A percentile compares a stretch with the other conserved stretches of the same genome.
phyloP scores from a whole-genome alignment of 2,888 invertebrate species.

The Elmis aenea region DNA sequence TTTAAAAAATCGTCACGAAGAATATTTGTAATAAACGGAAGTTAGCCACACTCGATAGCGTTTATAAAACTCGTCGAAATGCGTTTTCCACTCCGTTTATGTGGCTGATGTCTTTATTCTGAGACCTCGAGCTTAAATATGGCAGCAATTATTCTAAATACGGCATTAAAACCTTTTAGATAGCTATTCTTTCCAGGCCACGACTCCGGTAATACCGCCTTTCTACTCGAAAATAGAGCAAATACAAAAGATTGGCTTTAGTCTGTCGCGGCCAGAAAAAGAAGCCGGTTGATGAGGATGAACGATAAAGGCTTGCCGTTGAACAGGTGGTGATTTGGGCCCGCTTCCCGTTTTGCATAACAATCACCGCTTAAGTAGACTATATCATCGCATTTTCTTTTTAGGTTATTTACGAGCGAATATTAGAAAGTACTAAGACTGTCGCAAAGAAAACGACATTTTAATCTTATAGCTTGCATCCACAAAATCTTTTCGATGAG shows the following conservation, averaged over 20 bases:
- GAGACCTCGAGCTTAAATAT: conserved; percentile 45
- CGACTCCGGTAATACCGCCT: conserved; percentile 43
- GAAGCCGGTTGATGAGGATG: conserved; percentile 46
- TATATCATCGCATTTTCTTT: conserved; percentile 45
- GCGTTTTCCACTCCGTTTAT: conserved; percentile 18
- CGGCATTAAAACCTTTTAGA: conserved; percentile 48
- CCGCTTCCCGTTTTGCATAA: conserved; percentile 47
- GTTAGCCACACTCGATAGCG: too few species aligned
- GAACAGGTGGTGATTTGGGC: conserved; percentile 47
- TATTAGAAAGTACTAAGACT: conserved; percentile 48
- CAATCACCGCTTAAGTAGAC: conserved; percentile 47
- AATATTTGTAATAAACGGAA: too few species aligned
- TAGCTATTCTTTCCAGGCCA: conserved; percentile 48
- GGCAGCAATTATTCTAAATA: conserved; percentile 50
- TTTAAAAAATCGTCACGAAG: too few species aligned
- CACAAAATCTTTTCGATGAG: too few species aligned
- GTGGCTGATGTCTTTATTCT: conserved; percentile 36
- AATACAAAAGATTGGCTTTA: conserved; percentile 48
- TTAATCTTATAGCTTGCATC: conserved; percentile 44
- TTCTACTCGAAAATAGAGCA: conserved; percentile 45
- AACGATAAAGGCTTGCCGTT: conserved; percentile 43
- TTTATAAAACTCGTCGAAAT: too few species aligned
- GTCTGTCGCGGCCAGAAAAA: conserved; percentile 41
- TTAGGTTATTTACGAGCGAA: conserved; percentile 45
- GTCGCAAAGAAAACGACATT: conserved; percentile 47